Evolutionary conservation across 2,113 vertebrate genomes (phyloP), one percentile per base, ranked within the genome.

Genomic region (Gasterosteus nipponicus): DNA sequence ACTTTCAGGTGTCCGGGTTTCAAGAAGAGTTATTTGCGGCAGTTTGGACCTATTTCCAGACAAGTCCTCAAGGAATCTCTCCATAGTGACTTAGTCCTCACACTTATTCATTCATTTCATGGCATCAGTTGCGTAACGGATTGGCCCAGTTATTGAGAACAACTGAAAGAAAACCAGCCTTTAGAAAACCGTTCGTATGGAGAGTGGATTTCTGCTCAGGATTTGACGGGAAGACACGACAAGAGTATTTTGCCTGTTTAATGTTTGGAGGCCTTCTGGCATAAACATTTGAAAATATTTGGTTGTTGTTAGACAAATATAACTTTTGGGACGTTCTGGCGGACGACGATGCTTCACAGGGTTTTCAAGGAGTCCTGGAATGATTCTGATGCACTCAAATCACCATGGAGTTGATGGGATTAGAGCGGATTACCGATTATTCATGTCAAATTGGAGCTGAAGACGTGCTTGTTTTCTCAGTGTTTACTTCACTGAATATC

Each of bases 21-120:
- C 51, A 82, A 78, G 57, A 64, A 56, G 73, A 73, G 67, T 46
- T 73, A 64, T 81, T 41, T 57, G 74, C 22, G 2, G 69, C 71
- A 69, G 57, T 16, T 29, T 61, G 46, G 70, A 73, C 42, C 47
- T 64, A 73, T 78, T 91, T 80, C 75, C 77, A 75, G 46, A 81
- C 62, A 73, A 22, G 58, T 86, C 78, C 74, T 78, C 14, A 3
- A 79, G 79, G 81, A 77, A 49, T 61, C 47, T 80, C 29, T 69
- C 76, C 75, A 83, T 66, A 73, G 78, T 78, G 73, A 85, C 80
- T 84, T 82, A 63, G 81, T 85, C 75, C 29, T 81, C 62, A 29
- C 79, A 80, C 72, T 73, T 80, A 88, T 87, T 89, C 58, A 89
- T 90, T 79, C 78, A 80, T 84, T 89, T 78, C 78, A 87, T 72